Evolutionary conservation across 2,888 invertebrate genomes (phyloP), one percentile per base, ranked within the genome.

Genomic region (Proisotoma minuta): DNA sequence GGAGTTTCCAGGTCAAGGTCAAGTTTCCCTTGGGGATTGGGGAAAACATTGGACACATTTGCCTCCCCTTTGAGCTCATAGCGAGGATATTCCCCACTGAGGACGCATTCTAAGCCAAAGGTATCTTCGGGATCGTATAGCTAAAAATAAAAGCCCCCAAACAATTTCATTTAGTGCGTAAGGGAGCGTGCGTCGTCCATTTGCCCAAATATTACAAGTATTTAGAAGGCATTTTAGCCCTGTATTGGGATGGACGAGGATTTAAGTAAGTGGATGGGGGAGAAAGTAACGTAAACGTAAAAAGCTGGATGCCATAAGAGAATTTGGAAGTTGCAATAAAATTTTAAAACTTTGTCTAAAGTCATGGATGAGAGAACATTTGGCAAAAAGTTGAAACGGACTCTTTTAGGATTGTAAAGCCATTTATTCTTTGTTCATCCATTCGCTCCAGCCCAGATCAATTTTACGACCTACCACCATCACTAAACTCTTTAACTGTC

Each of bases 101-200:
- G 40, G 20, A 66, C 52, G 40, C 65, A 65, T 28, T 28, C 52
- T 15, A 70, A 26, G 29, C 53, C 43, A 52, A 70, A 63, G 47
- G 65, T 50, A 20, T 67, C 69, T 18, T 71, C 68, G 12, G 71
- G 71, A 60, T 66, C 69, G 52, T 54, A 65, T 58, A 68, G 28
- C 72, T 72, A 43, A 12, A 51, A 26, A n/a, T n/a, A n/a, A n/a
- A n/a, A n/a, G n/a, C n/a, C n/a, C n/a, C n/a, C n/a, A 60, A n/a
- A n/a, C n/a, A n/a, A n/a, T n/a, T n/a, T n/a, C n/a, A n/a, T n/a
- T n/a, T 3, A 58, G 34, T 23, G 51, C 27, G n/a, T 52, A 5
- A 27, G n/a, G 49, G 12, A 49, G 2, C 4, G 2, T 2, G 2
- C 18, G 2, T 3, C 12, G 49, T 49, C 20, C 15, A 43, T n/a